Evolutionary conservation across 2,797 vertebrate species (phyloP).

Genomic region (Oreochromis mossambicus): DNA sequence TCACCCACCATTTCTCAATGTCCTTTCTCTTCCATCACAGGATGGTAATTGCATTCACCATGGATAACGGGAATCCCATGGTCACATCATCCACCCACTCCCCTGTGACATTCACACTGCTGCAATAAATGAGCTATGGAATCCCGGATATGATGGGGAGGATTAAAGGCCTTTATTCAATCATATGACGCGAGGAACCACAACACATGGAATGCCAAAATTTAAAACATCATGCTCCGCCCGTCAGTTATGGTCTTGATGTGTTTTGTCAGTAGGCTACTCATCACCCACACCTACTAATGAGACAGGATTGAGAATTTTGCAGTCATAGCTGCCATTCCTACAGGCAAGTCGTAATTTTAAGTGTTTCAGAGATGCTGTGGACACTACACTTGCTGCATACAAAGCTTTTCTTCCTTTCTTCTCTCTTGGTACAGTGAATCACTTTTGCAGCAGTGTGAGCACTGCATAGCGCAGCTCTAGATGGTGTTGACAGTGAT

Average conservation of each 20-base stretch:
- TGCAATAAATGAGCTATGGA: constrained; percentile 49
- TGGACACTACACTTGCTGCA: background rate
- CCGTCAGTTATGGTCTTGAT: background rate
- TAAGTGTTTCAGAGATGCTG: background rate
- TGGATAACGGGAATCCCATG: constrained; percentile 55
- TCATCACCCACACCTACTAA: background rate
- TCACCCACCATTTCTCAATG: constrained; percentile 31
- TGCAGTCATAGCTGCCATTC: background rate
- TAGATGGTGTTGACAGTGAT: constrained; percentile 44
- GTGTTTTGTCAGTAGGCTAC: background rate
- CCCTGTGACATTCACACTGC: constrained; percentile 54
- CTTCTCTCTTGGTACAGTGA: background rate
- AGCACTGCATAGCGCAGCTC: background rate
- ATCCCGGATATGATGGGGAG: constrained; percentile 40
- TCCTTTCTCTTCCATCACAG: background rate
- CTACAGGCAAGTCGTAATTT: background rate
- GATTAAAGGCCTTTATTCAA: constrained; percentile 46
- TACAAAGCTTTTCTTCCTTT: background rate
- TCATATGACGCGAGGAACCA: background rate
- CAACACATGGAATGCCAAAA: background rate
- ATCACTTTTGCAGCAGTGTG: background rate
- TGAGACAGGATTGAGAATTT: background rate
- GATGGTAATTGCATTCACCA: constrained; percentile 62
- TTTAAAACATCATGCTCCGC: background rate
- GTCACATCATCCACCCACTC: constrained; percentile 41